Evolutionary conservation across 2,888 invertebrate genomes (phyloP).

Genomic region (Drosophila formosana): DNA sequence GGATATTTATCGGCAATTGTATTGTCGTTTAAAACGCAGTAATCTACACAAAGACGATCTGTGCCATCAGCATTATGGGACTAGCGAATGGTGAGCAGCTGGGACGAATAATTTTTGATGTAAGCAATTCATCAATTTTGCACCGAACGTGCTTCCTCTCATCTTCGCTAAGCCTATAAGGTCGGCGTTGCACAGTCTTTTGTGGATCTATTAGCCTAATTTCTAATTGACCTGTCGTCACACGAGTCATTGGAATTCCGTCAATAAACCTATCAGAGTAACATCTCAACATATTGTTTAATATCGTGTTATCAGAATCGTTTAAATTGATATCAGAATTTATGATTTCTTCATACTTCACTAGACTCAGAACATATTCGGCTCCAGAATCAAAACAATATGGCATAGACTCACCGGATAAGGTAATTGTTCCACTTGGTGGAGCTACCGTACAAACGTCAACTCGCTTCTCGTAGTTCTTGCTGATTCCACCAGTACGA

Average conservation of each 20-base stretch:
- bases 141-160: slow-evolving; percentile 7
- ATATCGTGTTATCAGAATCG: slow-evolving; percentile 7
- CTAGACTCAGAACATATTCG: not conserved
- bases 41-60: slow-evolving; percentile 6
- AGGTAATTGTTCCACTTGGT: too few species aligned
- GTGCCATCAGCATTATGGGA: slow-evolving; percentile 12
- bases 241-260: slow-evolving; percentile 14
- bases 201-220: slow-evolving; percentile 27
- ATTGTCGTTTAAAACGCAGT: slow-evolving; percentile 6
- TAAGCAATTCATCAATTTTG: slow-evolving; percentile 10
- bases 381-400: too few species aligned
- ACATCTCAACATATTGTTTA: slow-evolving; percentile 7
- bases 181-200: slow-evolving; percentile 26
- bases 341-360: slow-evolving; percentile 1
- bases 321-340: slow-evolving; percentile 9
- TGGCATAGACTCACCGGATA: too few species aligned
- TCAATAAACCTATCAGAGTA: slow-evolving; percentile 12
- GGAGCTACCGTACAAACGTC: too few species aligned
- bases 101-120: slow-evolving; percentile 7
- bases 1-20: slow-evolving; percentile 11
- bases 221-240: slow-evolving; percentile 19
- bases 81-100: slow-evolving; percentile 12
- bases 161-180: slow-evolving; percentile 5
- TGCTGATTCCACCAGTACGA: too few species aligned
- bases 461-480: too few species aligned